A percentile compares a stretch with the other conserved stretches of the same genome.
These are phyloP conservation scores for Euleptes europaea DNA, from an alignment of 2,113 vertebrate genomes.

Conservation along the genomic window DNA sequence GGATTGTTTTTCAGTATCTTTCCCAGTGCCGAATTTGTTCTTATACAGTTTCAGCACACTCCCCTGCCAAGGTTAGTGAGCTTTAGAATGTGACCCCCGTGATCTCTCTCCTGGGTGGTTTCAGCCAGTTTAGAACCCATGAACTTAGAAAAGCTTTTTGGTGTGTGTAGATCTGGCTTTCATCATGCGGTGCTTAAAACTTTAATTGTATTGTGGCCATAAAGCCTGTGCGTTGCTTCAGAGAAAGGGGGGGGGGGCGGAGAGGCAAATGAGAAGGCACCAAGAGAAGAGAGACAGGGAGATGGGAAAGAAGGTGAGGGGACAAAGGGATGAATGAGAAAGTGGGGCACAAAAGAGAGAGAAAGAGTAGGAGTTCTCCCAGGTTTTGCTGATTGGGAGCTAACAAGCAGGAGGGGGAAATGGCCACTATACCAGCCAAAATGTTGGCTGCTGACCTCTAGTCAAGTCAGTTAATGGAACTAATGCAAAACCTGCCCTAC, in stretches of 20 bases:
- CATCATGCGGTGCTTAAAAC: neutral
- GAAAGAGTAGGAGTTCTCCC: neutral
- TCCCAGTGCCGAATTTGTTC: neutral
- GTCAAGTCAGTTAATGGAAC: neutral
- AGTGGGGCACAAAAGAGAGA: neutral
- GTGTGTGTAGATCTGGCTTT: neutral
- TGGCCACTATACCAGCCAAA: no score
- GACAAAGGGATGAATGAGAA: neutral
- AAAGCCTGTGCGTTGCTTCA: neutral
- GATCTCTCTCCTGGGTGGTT: neutral
- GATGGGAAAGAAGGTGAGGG: neutral
- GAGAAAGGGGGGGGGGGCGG: no score
- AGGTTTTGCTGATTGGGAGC: neutral
- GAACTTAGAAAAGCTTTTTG: neutral
- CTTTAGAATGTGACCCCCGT: neutral
- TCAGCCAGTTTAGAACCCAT: neutral
- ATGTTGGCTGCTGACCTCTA: neutral
- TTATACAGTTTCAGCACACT: neutral
- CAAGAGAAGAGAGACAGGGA: no score
- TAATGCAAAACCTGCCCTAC: neutral
- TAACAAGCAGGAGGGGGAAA: no score
- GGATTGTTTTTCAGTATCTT: neutral
- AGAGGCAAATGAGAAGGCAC: neutral
- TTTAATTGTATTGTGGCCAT: neutral
- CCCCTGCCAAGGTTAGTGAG: neutral